Conservation (phyloP, 2,113 vertebrate species). For the Gorsachius goisagi region DNA sequence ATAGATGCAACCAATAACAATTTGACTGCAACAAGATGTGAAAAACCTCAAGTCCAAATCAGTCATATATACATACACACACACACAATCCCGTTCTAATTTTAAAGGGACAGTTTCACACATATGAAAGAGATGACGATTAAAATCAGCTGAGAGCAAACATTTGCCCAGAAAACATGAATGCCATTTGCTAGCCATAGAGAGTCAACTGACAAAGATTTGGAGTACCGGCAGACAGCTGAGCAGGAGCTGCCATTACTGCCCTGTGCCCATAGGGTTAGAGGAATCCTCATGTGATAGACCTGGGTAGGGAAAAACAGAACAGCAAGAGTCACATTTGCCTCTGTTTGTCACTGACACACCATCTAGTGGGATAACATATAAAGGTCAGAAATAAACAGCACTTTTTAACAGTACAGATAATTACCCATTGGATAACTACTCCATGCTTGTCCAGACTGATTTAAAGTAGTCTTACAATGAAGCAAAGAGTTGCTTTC, state of each 20-base stretch:
- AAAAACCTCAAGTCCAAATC: neutral
- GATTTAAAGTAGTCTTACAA: neutral
- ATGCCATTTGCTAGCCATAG: neutral
- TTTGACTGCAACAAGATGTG: neutral
- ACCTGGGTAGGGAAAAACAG: neutral
- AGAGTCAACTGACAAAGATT: neutral
- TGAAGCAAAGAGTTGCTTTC: neutral
- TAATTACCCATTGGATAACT: neutral
- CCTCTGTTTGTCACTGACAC: neutral
- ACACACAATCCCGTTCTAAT: neutral
- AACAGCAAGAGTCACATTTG: neutral
- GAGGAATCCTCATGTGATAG: neutral
- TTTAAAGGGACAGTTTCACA: neutral
- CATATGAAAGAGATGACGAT: neutral
- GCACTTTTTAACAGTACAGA: neutral
- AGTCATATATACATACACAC: neutral
- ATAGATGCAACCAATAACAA: neutral
- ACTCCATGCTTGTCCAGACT: neutral
- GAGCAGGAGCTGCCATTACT: neutral
- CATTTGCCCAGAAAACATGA: neutral
- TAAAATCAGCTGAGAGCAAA: neutral
- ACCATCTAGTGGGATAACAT: neutral
- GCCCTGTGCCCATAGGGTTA: neutral
- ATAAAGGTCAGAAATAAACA: neutral
- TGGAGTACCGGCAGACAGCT: neutral